Evolutionary conservation across 2,888 invertebrate species (phyloP), one percentile per base, ranked within the genome.

Genomic region (Xestia sexstrigata): DNA sequence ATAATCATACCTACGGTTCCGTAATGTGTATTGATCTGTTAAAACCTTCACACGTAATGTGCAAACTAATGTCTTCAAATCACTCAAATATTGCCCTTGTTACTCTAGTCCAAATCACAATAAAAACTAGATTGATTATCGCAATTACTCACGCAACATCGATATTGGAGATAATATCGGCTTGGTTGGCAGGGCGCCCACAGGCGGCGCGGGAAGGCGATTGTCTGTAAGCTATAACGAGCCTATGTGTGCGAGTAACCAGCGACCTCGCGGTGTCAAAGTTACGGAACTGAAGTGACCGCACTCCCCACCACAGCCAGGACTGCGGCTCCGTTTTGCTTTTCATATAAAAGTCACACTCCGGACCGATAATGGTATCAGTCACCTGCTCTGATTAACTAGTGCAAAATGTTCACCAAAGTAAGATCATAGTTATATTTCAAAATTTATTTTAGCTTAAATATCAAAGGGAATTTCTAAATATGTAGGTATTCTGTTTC

Each of bases 381-480:
- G 95, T 96, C 95, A 95, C 94, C 94, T 95, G 94, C 92, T 94
- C 93, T 94, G 95, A 94, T 95, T 96, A 95, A 92, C 93, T 93
- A 93, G 94, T 93, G 95, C 95, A 96, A 96, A 95, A 96, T 96
- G 96, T 96, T 96, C 94, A 94, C 95, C 91, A 96, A 96, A 96
- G 96, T 96, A 95, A 96, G 96, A 93, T 72, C 66, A 65, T 74
- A 52, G 68, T 67, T 63, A 80, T 78, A 81, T 82, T 78, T 82
- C 60, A 66, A 77, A 80, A 76, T 74, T 49, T 67, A 74, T 81
- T 79, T 71, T 0, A 39, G 42, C 15, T 76, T 15, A 11, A 79
- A 72, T 74, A 63, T 47, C 42, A 79, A 65, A 76, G 8, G 47
- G 30, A 70, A 39, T 52, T 69, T 63, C 26, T 80, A 67, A 76